Conservation (phyloP, 2,888 invertebrate species). For the Zhuqinia jingwanae region DNA sequence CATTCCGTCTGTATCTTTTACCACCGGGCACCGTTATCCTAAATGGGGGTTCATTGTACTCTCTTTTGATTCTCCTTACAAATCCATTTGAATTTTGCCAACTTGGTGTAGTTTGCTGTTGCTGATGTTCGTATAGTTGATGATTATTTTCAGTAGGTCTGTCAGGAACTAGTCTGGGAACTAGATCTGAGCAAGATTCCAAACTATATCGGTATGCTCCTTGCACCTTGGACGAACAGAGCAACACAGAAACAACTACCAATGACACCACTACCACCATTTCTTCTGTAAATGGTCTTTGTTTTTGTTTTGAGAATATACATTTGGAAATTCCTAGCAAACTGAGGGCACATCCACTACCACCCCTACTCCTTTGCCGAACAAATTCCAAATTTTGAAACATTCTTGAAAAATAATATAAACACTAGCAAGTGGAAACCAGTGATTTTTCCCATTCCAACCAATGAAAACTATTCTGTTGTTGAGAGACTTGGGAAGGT, state of each 20-base stretch:
- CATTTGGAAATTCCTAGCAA: background rate
- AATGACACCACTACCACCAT: slow-evolving; percentile 9
- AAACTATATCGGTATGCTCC: slow-evolving; percentile 72
- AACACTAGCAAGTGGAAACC: background rate
- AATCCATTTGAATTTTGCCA: slow-evolving; percentile 34
- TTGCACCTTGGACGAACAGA: background rate
- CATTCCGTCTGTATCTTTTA: slow-evolving; percentile 74
- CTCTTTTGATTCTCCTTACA: slow-evolving; percentile 42
- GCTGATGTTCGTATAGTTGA: slow-evolving; percentile 26
- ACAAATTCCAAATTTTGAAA: background rate
- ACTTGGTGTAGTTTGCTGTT: slow-evolving; percentile 47
- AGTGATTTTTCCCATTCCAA: background rate
- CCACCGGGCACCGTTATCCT: slow-evolving; percentile 72
- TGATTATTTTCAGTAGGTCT: slow-evolving; percentile 29
- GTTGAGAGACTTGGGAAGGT: background rate
- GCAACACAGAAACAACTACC: slow-evolving; percentile 4
- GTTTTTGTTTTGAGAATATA: background rate
- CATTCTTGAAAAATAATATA: background rate
- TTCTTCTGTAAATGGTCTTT: background rate
- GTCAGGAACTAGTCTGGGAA: slow-evolving; percentile 70
- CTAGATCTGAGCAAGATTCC: slow-evolving; percentile 76
- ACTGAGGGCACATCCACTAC: background rate
- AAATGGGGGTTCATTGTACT: slow-evolving; percentile 72
- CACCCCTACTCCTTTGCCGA: background rate
- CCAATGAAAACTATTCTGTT: background rate